Conservation (phyloP, 2,888 invertebrate species). For the Sacculina carcini region DNA sequence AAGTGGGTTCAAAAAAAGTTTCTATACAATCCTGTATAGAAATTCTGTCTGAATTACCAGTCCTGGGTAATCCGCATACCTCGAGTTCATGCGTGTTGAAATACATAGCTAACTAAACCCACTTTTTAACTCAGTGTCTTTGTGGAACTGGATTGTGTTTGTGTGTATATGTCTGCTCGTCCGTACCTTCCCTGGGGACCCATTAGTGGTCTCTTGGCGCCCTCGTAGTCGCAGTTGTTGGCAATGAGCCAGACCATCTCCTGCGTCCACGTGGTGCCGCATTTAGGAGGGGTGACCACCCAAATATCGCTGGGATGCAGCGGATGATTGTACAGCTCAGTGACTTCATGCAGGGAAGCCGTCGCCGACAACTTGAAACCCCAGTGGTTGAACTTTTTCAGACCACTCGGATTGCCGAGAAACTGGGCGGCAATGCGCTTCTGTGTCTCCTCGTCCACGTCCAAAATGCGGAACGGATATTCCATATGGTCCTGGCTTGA, state of each 20-base stretch:
- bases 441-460: slow-evolving; percentile 1
- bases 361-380: slow-evolving; percentile 4
- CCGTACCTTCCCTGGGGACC: too few relatives aligned
- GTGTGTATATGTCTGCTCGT: too few relatives aligned
- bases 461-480: not conserved
- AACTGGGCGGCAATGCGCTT: slow-evolving; percentile 6
- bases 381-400: slow-evolving; percentile 1
- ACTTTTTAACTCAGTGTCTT: too few relatives aligned
- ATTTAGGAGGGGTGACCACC: slow-evolving; percentile 8
- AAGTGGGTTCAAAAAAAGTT: too few relatives aligned
- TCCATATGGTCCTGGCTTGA: too few relatives aligned
- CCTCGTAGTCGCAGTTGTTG: slow-evolving; percentile 32
- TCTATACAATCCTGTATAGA: too few relatives aligned
- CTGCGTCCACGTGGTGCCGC: slow-evolving; percentile 47
- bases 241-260: slow-evolving; percentile 43
- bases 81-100: too few relatives aligned
- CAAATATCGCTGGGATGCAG: slow-evolving; percentile 9
- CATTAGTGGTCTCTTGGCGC: slow-evolving; percentile 26
- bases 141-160: too few relatives aligned
- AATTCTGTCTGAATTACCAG: too few relatives aligned
- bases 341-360: slow-evolving; percentile 5
- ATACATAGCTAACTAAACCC: too few relatives aligned
- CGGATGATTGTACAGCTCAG: slow-evolving; percentile 10
- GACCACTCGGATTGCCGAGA: slow-evolving; percentile 1
- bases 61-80: too few relatives aligned